Conservation (phyloP, 2,888 invertebrate species). For the Petrolisthes manimaculis region DNA sequence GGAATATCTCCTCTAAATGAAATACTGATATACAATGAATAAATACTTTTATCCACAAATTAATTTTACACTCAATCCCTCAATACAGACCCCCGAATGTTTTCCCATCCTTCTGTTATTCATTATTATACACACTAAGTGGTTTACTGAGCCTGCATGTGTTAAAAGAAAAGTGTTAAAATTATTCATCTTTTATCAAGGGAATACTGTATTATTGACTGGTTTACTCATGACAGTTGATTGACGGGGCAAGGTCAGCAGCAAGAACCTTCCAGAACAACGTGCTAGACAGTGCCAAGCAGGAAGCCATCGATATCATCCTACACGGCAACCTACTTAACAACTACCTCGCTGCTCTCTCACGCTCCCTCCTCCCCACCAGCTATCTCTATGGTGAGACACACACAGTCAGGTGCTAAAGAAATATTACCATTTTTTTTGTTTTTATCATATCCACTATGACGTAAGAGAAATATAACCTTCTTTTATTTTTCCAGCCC, state of each 20-base stretch:
- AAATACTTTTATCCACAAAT: too few relatives aligned
- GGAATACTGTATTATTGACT: too few relatives aligned
- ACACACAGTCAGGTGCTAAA: background rate
- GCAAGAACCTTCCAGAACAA: slow-evolving; percentile 99
- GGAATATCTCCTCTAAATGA: too few relatives aligned
- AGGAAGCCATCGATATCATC: slow-evolving; percentile 95
- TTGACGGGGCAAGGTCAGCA: slow-evolving; percentile 97
- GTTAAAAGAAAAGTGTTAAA: too few relatives aligned
- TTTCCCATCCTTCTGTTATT: too few relatives aligned
- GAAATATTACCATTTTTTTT: slow-evolving; percentile 25
- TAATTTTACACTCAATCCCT: too few relatives aligned
- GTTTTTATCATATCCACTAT: background rate
- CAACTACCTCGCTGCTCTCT: slow-evolving; percentile 86
- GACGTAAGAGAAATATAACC: background rate
- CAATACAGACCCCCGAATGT: too few relatives aligned
- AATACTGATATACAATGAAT: too few relatives aligned
- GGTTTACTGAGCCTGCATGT: too few relatives aligned
- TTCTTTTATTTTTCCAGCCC: slow-evolving; percentile 73
- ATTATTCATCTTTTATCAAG: background rate
- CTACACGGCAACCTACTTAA: slow-evolving; percentile 91
- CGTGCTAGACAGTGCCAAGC: slow-evolving; percentile 85
- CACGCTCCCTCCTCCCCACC: slow-evolving; percentile 86
- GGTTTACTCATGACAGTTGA: slow-evolving; percentile 74
- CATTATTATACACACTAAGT: too few relatives aligned
- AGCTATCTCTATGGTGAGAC: slow-evolving; percentile 83